Percentiles rank a stretch among this genome's conserved stretches.
Evolutionary conservation across 2,888 invertebrate species (phyloP).

Genomic region (Aspidapion aeneum): DNA sequence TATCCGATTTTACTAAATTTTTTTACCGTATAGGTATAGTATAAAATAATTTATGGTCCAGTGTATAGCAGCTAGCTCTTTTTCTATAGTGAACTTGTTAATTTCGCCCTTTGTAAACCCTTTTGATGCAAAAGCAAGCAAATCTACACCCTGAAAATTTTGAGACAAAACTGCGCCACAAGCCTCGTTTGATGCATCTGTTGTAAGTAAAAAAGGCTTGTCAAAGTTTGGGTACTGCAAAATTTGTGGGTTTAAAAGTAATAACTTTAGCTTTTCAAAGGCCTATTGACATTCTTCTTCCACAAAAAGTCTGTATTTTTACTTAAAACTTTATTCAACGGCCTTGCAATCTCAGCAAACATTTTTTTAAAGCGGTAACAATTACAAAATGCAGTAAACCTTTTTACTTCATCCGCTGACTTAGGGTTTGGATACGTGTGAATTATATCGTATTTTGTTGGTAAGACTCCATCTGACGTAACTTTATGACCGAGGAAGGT

Average conservation of each 20-base stretch:
- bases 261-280: not conserved
- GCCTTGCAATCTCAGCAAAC: not conserved
- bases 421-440: not conserved
- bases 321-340: slow-evolving; percentile 2
- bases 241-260: slow-evolving; percentile 7
- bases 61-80: slow-evolving; percentile 19
- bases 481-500: slow-evolving; percentile 19
- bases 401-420: slow-evolving; percentile 6
- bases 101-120: not conserved
- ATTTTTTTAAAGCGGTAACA: not conserved
- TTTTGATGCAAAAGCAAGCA: slow-evolving; percentile 6
- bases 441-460: not conserved
- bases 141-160: slow-evolving; percentile 12
- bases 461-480: slow-evolving; percentile 7
- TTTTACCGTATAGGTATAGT: slow-evolving; percentile 2
- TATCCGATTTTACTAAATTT: slow-evolving; percentile 23
- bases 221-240: slow-evolving; percentile 21
- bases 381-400: slow-evolving; percentile 1
- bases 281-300: not conserved
- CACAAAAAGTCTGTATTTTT: slow-evolving; percentile 10
- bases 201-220: slow-evolving; percentile 17
- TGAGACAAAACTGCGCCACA: slow-evolving; percentile 16
- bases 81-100: slow-evolving; percentile 15
- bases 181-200: slow-evolving; percentile 18
- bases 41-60: slow-evolving; percentile 20